A percentile compares a stretch with the other conserved stretches of the same genome.
These are phyloP conservation scores for Helarctos malayanus DNA, from an alignment of 2,797 vertebrate genomes.

Conservation along the genomic window DNA sequence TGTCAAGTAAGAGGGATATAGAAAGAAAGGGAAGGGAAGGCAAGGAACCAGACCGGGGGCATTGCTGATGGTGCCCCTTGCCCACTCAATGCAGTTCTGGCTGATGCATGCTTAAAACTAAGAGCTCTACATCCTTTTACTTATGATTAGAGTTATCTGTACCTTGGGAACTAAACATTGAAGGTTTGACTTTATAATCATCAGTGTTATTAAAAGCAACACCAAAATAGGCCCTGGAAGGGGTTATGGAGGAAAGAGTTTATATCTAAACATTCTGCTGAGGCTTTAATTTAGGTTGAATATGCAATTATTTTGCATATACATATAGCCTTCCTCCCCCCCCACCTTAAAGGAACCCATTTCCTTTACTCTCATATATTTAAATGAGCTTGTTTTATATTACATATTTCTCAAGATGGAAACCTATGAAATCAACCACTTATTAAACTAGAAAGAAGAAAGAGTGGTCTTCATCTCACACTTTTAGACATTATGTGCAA, in stretches of 20 bases:
- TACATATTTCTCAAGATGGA: slow-evolving; percentile 4
- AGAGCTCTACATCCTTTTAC: neutral
- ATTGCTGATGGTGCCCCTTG: neutral
- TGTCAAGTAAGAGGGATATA: neutral
- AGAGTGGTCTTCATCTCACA: slow-evolving; percentile 12
- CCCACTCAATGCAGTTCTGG: neutral
- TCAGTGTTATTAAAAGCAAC: neutral
- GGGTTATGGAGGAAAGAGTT: neutral
- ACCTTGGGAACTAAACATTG: neutral
- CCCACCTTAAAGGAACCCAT: neutral
- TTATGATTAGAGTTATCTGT: neutral
- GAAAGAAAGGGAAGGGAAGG: neutral
- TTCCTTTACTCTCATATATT: slow-evolving; percentile 32
- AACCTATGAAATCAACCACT: neutral
- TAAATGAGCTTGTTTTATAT: slow-evolving; percentile 10
- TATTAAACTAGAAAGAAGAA: slow-evolving; percentile 29
- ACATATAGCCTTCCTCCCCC: neutral
- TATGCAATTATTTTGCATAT: neutral
- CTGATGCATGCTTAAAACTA: neutral
- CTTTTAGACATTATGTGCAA: slow-evolving; percentile 13
- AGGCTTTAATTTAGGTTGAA: slow-evolving; percentile 33
- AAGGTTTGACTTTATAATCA: slow-evolving; percentile 20
- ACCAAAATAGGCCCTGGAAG: neutral
- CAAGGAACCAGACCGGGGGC: neutral
- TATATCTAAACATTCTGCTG: slow-evolving; percentile 5